A percentile compares a stretch with the other conserved stretches of the same genome.
phyloP scores from a whole-genome alignment of 1,140 invertebrate genomes.

The Mylabris phalerata region DNA sequence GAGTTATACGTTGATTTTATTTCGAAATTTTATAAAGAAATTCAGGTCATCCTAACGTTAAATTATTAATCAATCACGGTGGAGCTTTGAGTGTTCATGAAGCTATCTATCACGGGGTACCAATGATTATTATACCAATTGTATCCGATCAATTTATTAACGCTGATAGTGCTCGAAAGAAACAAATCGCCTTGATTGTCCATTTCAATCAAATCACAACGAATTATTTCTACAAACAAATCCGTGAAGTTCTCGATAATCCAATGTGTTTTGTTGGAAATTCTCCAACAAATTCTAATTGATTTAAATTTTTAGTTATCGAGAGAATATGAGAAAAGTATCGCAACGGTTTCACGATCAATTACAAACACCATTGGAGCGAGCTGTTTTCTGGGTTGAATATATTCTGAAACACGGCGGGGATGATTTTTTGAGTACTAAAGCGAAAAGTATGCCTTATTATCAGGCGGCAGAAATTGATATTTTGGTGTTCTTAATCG shows the following conservation, averaged over 20 bases:
- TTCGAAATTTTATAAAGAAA: background rate
- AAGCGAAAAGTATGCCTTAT: too few relatives aligned
- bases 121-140: conserved; percentile 46
- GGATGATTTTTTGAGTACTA: background rate
- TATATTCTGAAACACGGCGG: conserved; percentile 54
- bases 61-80: conserved; percentile 47
- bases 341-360: conserved; percentile 41
- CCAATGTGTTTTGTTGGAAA: conserved; percentile 25
- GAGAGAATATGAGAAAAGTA: too few relatives aligned
- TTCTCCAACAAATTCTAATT: too few relatives aligned
- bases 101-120: conserved; percentile 47
- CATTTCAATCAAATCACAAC: conserved; percentile 15
- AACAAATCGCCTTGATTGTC: background rate
- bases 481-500: background rate
- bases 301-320: too few relatives aligned
- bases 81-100: conserved; percentile 47
- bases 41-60: conserved; percentile 28
- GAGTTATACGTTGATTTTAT: background rate
- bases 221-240: conserved; percentile 13
- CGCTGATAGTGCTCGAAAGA: conserved; percentile 11
- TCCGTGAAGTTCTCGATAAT: conserved; percentile 27
- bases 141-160: conserved; percentile 43
- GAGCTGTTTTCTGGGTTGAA: conserved; percentile 58
- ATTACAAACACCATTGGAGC: conserved; percentile 51
- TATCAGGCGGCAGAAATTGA: background rate